Percentiles rank a stretch among this genome's conserved stretches.
Conservation (phyloP, 1,140 invertebrate genomes). For the Dufourea novaeangliae region DNA sequence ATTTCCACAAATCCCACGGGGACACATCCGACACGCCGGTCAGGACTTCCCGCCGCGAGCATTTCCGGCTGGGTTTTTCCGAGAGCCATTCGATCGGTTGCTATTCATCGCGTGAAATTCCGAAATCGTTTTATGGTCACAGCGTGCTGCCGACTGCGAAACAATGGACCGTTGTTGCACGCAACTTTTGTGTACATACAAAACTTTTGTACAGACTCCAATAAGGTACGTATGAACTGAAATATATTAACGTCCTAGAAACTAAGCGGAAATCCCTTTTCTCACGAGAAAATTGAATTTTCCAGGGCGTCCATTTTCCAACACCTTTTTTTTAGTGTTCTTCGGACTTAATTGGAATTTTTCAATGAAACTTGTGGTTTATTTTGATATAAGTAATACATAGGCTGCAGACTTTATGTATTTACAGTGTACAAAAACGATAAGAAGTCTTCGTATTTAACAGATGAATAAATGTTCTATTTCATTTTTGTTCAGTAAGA, state of each 20-base stretch:
- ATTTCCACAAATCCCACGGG: conserved; percentile 22
- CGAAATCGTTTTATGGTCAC: conserved; percentile 22
- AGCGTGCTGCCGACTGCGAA: conserved; percentile 12
- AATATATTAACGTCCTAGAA: neutral
- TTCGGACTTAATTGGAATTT: too few relatives aligned
- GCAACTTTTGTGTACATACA: too few relatives aligned
- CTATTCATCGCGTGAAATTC: conserved; percentile 37
- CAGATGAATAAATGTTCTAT: too few relatives aligned
- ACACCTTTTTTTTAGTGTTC: too few relatives aligned
- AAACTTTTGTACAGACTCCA: neutral
- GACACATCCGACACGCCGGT: conserved; percentile 45
- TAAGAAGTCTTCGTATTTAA: too few relatives aligned
- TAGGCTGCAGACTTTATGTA: too few relatives aligned
- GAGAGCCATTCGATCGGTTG: conserved; percentile 18
- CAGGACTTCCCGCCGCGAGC: conserved; percentile 11
- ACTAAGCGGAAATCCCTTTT: neutral
- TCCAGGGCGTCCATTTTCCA: neutral
- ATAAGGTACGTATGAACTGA: neutral
- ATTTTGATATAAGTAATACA: too few relatives aligned
- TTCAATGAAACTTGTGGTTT: too few relatives aligned
- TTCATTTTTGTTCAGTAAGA: too few relatives aligned
- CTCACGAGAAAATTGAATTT: neutral
- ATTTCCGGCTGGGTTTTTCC: conserved; percentile 33
- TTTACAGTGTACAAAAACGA: too few relatives aligned
- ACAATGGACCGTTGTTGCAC: conserved; percentile 4